phyloP scores from a whole-genome alignment of 2,113 vertebrate genomes.

The Scomber colias region DNA sequence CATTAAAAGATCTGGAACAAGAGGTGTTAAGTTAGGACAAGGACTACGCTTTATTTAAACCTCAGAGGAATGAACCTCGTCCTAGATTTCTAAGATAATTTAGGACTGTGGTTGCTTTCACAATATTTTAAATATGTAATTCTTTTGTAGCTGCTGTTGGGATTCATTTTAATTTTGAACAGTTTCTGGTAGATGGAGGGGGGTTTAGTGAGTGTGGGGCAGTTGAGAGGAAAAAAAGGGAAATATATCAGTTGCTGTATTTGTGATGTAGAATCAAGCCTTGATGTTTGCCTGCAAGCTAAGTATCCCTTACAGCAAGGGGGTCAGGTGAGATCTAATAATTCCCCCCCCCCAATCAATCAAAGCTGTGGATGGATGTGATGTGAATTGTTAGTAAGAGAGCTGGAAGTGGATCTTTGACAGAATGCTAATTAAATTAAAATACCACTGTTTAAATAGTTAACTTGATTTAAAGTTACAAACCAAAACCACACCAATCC shows the following conservation, averaged over 20 bases:
- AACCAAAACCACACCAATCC: constrained; percentile 24
- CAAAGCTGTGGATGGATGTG: constrained; percentile 36
- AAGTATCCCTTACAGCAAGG: constrained; percentile 20
- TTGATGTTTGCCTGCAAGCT: constrained; percentile 42
- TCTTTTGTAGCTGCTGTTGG: constrained; percentile 43
- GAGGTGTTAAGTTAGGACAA: constrained; percentile 58
- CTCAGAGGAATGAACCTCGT: constrained; percentile 57
- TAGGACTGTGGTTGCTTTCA: constrained; percentile 39
- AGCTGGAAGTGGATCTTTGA: neutral
- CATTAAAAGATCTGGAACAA: constrained; percentile 64
- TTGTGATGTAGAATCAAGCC: constrained; percentile 39
- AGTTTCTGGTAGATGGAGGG: constrained; percentile 39
- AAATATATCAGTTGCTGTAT: constrained; percentile 32
- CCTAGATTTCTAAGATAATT: constrained; percentile 58
- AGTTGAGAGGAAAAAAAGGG: neutral
- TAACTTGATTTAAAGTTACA: constrained; percentile 22
- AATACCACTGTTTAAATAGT: neutral
- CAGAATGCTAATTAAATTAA: neutral
- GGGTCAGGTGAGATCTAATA: constrained; percentile 23
- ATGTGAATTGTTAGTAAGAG: constrained; percentile 17
- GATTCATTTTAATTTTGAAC: constrained; percentile 56
- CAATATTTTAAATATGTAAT: constrained; percentile 52
- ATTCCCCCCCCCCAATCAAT: constrained; percentile 44
- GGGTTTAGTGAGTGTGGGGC: constrained; percentile 22
- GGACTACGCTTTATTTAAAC: constrained; percentile 56